Evolutionary conservation across 1,140 invertebrate genomes (phyloP).

Genomic region (Euglossa dilemma): DNA sequence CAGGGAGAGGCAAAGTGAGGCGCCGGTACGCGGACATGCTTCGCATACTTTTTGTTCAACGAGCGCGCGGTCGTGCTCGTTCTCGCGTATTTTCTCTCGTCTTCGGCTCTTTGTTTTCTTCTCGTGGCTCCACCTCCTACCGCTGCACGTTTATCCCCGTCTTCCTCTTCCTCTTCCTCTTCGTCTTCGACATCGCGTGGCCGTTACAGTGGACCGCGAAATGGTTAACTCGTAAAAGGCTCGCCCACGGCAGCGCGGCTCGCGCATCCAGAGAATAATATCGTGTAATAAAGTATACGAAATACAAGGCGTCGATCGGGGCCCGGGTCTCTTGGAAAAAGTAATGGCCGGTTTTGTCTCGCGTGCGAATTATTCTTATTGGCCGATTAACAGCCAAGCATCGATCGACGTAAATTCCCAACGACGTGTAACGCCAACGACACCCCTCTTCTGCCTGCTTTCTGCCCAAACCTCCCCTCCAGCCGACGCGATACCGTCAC

Average conservation of each 20-base stretch:
- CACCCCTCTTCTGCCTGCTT: background rate
- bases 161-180: slow-evolving; percentile 7
- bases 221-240: slow-evolving; percentile 65
- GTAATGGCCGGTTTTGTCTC: slow-evolving; percentile 58
- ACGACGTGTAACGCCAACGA: slow-evolving; percentile 24
- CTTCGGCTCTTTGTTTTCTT: slow-evolving; percentile 33
- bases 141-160: slow-evolving; percentile 1
- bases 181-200: slow-evolving; percentile 19
- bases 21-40: background rate
- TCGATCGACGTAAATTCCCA: slow-evolving; percentile 61
- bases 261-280: slow-evolving; percentile 42
- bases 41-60: slow-evolving; percentile 46
- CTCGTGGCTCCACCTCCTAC: background rate
- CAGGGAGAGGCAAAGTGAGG: background rate
- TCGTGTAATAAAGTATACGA: slow-evolving; percentile 59
- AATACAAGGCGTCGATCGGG: slow-evolving; percentile 63
- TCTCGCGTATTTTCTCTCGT: slow-evolving; percentile 32
- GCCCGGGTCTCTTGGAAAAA: slow-evolving; percentile 21
- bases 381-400: slow-evolving; percentile 53
- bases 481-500: background rate
- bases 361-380: slow-evolving; percentile 47
- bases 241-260: slow-evolving; percentile 49
- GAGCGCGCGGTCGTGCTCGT: slow-evolving; percentile 19
- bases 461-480: background rate
- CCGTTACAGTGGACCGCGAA: slow-evolving; percentile 24